Base-by-base conservation (phyloP, 2,888 invertebrate genomes). In the Sarcophaga caerulescens region DNA sequence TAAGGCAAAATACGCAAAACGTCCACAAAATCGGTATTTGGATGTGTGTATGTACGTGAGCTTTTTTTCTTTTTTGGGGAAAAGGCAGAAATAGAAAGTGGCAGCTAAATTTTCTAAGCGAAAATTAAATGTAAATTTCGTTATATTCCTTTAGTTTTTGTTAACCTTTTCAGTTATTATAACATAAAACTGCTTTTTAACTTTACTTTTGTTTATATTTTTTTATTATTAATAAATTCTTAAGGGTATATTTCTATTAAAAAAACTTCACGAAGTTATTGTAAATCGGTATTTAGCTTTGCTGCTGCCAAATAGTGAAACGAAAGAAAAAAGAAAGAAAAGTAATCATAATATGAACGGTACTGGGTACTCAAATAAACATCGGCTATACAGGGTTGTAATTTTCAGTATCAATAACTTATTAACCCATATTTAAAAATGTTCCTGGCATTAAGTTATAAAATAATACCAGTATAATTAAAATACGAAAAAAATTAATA, bases 211-310 rank as follows among this genome's bases (percentile, higher is more conserved):
- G 60, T 57, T 71, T 75, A 35, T 63, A 74, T 52, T 63, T 52
- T 10, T 62, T 2, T 25, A 25, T 3, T 59, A 47, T 71, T 44
- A 77, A 71, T 70, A 63, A 76, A 66, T 45, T 78, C 11, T 62
- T 65, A 78, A 19, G 6, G 44, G 23, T 73, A 19, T 47, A 62
- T 57, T 81, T 71, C 69, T 23, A 47, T 75, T 35, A 35, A 59
- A 52, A 76, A 80, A 74, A 85, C 65, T 57, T 65, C 73, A 84
- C 84, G 77, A 84, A 70, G 35, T 69, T 65, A 66, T 44, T 84
- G 84, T 84, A 44, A 79, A 71, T 77, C 80, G 68, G 76, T 60
- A 82, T 80, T 79, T 65, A 79, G 66, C 25, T 82, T 84, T 81
- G 73, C 80, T 85, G 80, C 71, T 81, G 52, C 52, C 47, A 59